Conservation (phyloP, 2,797 vertebrate genomes). For the Scolopax bukidnonensis region DNA sequence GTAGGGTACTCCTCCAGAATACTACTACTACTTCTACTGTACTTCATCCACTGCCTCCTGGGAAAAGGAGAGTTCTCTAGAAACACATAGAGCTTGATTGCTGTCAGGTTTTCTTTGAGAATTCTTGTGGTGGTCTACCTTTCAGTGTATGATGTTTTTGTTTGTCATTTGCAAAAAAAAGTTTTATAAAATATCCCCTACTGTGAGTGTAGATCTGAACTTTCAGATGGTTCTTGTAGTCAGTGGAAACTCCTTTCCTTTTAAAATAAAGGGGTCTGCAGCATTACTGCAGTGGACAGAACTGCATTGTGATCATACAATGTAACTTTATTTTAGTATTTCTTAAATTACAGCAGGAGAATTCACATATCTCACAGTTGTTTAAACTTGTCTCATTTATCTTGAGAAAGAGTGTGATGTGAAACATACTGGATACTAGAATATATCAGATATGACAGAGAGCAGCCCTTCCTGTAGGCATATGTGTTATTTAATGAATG, state of each 20-base stretch:
- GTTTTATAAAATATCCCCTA: not conserved
- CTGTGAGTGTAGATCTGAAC: not conserved
- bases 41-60: not conserved
- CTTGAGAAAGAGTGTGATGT: not conserved
- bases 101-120: not conserved
- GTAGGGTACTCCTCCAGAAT: not conserved
- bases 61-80: not conserved
- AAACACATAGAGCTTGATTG: not conserved
- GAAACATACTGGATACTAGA: not conserved
- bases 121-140: not conserved
- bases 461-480: not conserved
- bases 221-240: not conserved
- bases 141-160: not conserved
- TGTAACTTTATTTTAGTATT: not conserved
- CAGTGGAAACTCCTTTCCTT: not conserved
- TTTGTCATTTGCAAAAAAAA: not conserved
- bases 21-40: not conserved
- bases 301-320: not conserved
- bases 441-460: not conserved
- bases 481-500: not conserved
- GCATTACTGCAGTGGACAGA: not conserved
- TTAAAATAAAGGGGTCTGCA: not conserved
- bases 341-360: not conserved
- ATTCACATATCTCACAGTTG: not conserved
- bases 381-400: not conserved